Base-by-base conservation (phyloP, 1,140 invertebrate genomes). In the Ylistrum balloti region DNA sequence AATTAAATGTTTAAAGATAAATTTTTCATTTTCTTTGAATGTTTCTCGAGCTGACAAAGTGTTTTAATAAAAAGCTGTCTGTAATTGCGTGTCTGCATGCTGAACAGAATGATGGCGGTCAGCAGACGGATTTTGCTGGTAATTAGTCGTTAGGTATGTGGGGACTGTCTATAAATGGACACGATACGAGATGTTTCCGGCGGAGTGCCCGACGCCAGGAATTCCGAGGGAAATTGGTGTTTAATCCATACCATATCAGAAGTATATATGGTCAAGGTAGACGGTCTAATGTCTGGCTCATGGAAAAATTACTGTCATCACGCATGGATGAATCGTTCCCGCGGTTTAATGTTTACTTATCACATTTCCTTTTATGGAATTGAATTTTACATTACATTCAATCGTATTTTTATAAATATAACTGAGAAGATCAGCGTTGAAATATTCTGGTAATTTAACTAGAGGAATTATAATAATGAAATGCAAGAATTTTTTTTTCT, bases 151-250 rank as follows among this genome's bases (percentile, higher is more conserved):
- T 56, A 56, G 45, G 45, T 56, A 56, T 3, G 20, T 5, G 17
- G n/a, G 56, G 9, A 74, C 9, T n/a, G 56, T 74, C 56, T 74
- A 74, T 74, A 74, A 74, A n/a, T 74, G 56, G 1, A 74, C 56
- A 28, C 56, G 13, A 17, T 17, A n/a, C 5, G 56, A 28, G 9
- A n/a, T 28, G 56, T n/a, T 74, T 74, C 56, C 56, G 56, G 56
- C n/a, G 17, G 22, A 7, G 56, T 28, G 22, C 28, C n/a, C 2
- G 56, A 28, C 20, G 41, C 56, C 1, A 28, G 56, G 56, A 74
- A 74, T 74, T 74, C 56, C 56, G 56, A 74, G 56, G 56, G 22
- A 74, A 74, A 74, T 74, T n/a, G 56, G 28, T 74, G 56, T 74
- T 74, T 28, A 74, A 74, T 74, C 56, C 17, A 17, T 74, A 3